Conservation (phyloP, 1,140 invertebrate genomes). For the Vanessa atalanta region DNA sequence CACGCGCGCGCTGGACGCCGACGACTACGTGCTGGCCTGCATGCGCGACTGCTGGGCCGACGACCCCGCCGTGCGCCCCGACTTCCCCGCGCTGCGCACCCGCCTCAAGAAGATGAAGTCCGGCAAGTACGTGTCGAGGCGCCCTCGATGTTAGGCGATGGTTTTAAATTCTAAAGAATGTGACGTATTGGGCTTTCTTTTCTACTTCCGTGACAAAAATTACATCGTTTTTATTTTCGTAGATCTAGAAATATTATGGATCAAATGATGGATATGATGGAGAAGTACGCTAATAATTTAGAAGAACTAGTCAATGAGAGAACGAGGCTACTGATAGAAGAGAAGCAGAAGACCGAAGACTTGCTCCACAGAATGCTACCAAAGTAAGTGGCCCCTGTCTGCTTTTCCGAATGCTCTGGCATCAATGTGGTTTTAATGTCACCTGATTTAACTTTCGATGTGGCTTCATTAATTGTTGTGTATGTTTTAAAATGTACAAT, state of each 20-base stretch:
- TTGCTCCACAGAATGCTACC: slow-evolving; percentile 96
- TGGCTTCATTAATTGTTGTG: slow-evolving; percentile 43
- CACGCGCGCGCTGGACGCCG: slow-evolving; percentile 84
- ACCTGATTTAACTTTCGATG: slow-evolving; percentile 38
- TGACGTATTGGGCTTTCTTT: neutral
- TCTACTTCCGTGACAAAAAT: neutral
- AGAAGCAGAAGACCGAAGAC: slow-evolving; percentile 96
- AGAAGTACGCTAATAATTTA: slow-evolving; percentile 96
- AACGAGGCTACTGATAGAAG: slow-evolving; percentile 92
- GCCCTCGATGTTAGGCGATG: too few relatives aligned
- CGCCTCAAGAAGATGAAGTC: slow-evolving; percentile 93
- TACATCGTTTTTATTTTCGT: slow-evolving; percentile 16
- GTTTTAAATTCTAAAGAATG: too few relatives aligned
- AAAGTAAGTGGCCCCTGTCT: slow-evolving; percentile 82
- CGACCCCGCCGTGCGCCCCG: slow-evolving; percentile 88
- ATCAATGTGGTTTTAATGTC: slow-evolving; percentile 27
- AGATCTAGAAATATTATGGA: slow-evolving; percentile 95
- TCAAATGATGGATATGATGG: slow-evolving; percentile 98
- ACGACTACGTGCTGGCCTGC: slow-evolving; percentile 88
- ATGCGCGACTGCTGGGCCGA: slow-evolving; percentile 95
- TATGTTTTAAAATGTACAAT: slow-evolving; percentile 28
- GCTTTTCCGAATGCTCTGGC: slow-evolving; percentile 26
- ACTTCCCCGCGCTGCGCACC: slow-evolving; percentile 89
- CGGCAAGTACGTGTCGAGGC: slow-evolving; percentile 84
- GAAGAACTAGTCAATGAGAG: slow-evolving; percentile 95